phyloP scores from a whole-genome alignment of 2,113 vertebrate species.

The Lophochroa leadbeateri region DNA sequence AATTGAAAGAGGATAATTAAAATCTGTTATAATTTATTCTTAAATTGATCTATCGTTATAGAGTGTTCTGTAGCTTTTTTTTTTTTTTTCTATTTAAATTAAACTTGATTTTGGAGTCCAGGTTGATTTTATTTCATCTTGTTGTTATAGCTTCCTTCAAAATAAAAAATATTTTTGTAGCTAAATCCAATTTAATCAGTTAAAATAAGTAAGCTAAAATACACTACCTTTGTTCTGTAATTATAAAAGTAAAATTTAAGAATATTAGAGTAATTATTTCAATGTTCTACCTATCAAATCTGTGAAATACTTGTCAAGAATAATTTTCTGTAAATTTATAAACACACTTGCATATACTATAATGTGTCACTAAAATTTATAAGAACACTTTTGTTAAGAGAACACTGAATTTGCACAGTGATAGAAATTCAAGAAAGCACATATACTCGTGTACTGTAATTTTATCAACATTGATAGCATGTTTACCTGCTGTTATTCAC shows the following conservation, averaged over 20 bases:
- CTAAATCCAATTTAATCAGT: neutral
- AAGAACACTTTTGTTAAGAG: neutral
- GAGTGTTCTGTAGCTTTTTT: neutral
- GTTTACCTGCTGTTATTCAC: neutral
- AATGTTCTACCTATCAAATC: neutral
- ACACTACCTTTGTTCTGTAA: neutral
- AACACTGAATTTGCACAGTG: neutral
- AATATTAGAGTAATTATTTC: neutral
- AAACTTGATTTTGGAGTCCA: neutral
- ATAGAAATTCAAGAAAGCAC: neutral
- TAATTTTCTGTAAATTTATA: neutral
- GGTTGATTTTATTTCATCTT: neutral
- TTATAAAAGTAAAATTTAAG: neutral
- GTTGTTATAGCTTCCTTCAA: neutral
- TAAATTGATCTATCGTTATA: neutral
- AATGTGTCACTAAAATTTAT: neutral
- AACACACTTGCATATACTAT: neutral
- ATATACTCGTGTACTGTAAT: neutral
- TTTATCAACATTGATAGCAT: neutral
- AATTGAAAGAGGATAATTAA: neutral
- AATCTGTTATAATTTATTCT: neutral
- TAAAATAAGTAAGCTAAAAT: neutral
- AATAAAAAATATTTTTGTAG: neutral
- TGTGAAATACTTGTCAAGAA: neutral
- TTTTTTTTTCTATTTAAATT: rapidly evolving